Evolutionary conservation across 2,113 vertebrate species (phyloP), one percentile per base, ranked within the genome.

Genomic region (Oenanthe melanoleuca): DNA sequence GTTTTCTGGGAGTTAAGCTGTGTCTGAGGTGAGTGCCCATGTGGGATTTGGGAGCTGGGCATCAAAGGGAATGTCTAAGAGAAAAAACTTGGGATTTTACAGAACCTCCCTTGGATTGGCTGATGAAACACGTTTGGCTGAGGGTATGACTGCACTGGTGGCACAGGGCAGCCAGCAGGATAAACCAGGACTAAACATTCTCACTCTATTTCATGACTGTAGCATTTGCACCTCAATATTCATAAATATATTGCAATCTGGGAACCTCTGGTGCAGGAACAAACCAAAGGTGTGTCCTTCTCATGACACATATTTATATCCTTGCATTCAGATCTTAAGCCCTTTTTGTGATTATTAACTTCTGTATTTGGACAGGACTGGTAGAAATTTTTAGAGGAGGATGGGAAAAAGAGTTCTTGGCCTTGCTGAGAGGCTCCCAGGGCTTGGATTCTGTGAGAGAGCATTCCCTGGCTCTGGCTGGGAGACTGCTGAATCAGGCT

Each of bases 1-100:
- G 42, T 80, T 95, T 91, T 56, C 67, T 80, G 24, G 70, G 69
- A 86, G 80, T 84, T 82, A 89, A 95, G 56, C 73, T 60, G 29
- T 16, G 60, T 37, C 45, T 77, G 45, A 83, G 63, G 31, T 2
- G 45, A 77, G 78, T 20, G 60, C 21, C 4, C 21, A 34, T 10
- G 23, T 13, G 66, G 44, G 81, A 75, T 31, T 24, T 67, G 88
- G 78, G 28, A 70, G 55, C 38, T 50, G 89, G 94, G 64, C 49
- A 29, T 14, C 53, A n/a, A 15, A 40, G 70, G 28, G 38, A 66
- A 9, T 14, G 33, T 7, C 34, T 66, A 33, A 15, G 49, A 40
- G 57, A 14, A 24, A 52, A 60, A 44, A 8, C 7, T 6, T 38
- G 12, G 21, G 7, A 13, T 78, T 77, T 59, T 31, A 33, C 20